These are phyloP conservation scores for Oryzias sinensis DNA, from an alignment of 2,797 vertebrate species.

Conservation along the genomic window DNA sequence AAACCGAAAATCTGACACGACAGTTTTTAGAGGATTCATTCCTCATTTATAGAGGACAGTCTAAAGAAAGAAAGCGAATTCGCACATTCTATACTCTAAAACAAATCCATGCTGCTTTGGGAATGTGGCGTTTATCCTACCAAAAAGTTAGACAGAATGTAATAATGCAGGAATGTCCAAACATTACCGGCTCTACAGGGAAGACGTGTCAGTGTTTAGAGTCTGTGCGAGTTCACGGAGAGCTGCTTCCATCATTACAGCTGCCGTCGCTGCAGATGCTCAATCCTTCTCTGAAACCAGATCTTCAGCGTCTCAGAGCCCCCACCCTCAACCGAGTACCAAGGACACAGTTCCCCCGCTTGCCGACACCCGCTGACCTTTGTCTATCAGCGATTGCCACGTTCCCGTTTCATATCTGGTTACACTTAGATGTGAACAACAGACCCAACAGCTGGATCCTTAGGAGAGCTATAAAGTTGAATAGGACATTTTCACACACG, in stretches of 20 bases:
- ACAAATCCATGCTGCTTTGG: slow-evolving; percentile 26
- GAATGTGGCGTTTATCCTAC: slow-evolving; percentile 27
- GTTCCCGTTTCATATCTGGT: slow-evolving; percentile 40
- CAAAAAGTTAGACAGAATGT: slow-evolving; percentile 22
- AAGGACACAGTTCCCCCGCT: slow-evolving; percentile 60
- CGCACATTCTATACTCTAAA: not conserved
- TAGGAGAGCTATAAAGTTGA: slow-evolving; percentile 4
- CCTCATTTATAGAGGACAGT: too few relatives aligned
- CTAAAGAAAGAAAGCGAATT: too few relatives aligned
- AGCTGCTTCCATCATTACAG: slow-evolving; percentile 58
- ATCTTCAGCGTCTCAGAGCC: slow-evolving; percentile 71
- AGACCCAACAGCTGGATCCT: slow-evolving; percentile 5
- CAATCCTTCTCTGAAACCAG: slow-evolving; percentile 63
- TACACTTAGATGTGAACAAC: slow-evolving; percentile 27
- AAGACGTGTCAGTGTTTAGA: slow-evolving; percentile 16
- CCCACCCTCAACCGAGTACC: slow-evolving; percentile 50
- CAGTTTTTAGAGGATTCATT: too few relatives aligned
- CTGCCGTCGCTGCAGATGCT: slow-evolving; percentile 53
- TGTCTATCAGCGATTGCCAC: slow-evolving; percentile 44
- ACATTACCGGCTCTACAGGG: slow-evolving; percentile 11
- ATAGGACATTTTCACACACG: slow-evolving; percentile 11
- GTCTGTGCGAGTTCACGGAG: slow-evolving; percentile 21
- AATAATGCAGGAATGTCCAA: slow-evolving; percentile 13
- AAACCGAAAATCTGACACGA: too few relatives aligned
- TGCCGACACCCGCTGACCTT: slow-evolving; percentile 57